Base-by-base conservation (phyloP, 2,888 invertebrate genomes). In the Halictus ligatus region DNA sequence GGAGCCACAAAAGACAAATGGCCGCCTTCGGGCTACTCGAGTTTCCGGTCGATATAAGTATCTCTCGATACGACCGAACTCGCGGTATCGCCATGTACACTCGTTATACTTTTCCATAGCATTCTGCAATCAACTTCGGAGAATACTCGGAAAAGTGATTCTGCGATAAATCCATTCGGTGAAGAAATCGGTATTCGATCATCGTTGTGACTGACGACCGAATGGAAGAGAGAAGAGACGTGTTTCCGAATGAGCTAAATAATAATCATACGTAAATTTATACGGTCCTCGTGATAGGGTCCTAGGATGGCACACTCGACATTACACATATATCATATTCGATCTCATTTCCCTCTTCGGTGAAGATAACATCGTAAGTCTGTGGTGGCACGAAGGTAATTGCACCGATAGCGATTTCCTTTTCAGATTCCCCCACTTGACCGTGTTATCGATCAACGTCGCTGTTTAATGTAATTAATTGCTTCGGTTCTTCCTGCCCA, bases 41-140 rank as follows among this genome's bases (percentile, higher is more conserved):
- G 75, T 86, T 86, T 84, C 88, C 84, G 86, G 81, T 84, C 75
- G 80, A 84, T 82, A 75, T 80, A 84, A 80, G 67, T 78, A 73
- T 80, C 72, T 80, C 69, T 35, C 75, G 71, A 67, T 15, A 54
- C 50, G 78, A 64, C 54, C 81, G 72, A 76, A 81, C 74, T 58
- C 64, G 76, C 60, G 74, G 64, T 60, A 82, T 67, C 75, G 15
- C 29, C 48, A 25, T 74, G 35, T n/a, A 74, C 58, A 48, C 15
- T 1, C 12, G 15, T 21, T 15, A n/a, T n/a, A 69, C 73, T 54
- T 43, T 69, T 35, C n/a, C 10, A 21, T 2, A 15, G 12, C 13
- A 64, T n/a, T 29, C 29, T 21, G 43, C 48, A 60, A 50, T 81
- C 40, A 78, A 74, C 71, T 60, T n/a, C 54, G 18, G 10, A 54